A percentile compares a stretch with the other conserved stretches of the same genome.
Conservation (phyloP, 2,113 vertebrate genomes). For the Melanocharis versteri region DNA sequence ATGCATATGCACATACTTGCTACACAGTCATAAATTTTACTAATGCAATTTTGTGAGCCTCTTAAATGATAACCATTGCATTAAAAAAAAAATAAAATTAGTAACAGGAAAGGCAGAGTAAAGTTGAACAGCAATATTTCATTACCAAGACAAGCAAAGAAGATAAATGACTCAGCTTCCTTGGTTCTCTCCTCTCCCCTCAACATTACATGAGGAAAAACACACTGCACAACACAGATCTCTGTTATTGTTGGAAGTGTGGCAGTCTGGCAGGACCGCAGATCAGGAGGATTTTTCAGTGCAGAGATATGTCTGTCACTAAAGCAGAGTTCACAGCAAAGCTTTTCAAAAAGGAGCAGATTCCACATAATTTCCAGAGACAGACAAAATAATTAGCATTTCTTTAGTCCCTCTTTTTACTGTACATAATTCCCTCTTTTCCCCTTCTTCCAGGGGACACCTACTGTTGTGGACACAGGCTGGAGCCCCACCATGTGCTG, state of each 20-base stretch:
- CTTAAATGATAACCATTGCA: background rate
- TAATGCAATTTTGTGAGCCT: background rate
- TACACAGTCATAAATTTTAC: background rate
- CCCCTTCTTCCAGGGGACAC: background rate
- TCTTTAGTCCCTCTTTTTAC: background rate
- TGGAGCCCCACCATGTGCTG: background rate
- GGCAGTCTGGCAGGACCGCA: background rate
- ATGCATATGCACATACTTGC: background rate
- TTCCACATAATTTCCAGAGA: background rate
- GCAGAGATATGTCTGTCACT: background rate
- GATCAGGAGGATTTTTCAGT: background rate
- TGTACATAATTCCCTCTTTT: accelerated
- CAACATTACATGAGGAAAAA: background rate
- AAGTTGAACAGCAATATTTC: conserved; percentile 25
- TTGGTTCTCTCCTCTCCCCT: background rate
- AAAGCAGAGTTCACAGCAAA: background rate
- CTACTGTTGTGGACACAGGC: background rate
- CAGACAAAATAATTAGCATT: background rate
- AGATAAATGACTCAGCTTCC: background rate
- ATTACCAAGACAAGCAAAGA: conserved; percentile 16
- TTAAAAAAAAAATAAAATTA: background rate
- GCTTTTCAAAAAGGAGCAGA: background rate
- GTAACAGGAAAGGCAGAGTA: background rate
- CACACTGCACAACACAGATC: background rate
- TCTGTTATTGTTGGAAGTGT: background rate